Evolutionary conservation across 2,797 vertebrate species (phyloP).

Genomic region (Channa striata): DNA sequence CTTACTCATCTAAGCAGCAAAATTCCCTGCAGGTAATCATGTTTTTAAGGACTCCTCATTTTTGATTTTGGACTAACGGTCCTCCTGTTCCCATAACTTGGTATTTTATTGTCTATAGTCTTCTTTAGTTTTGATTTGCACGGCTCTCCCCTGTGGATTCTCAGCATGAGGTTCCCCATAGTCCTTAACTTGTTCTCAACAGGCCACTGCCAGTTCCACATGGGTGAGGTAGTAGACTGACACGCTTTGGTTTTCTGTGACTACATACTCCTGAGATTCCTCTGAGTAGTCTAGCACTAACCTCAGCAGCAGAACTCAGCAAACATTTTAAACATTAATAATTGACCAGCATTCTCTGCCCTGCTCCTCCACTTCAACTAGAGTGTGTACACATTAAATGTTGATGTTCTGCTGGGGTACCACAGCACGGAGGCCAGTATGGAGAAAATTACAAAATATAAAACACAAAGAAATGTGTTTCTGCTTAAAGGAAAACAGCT

Average conservation of each 20-base stretch:
- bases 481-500: no score
- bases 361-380: conserved; percentile 55
- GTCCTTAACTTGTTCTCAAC: conserved; percentile 22
- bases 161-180: conserved; percentile 12
- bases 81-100: conserved; percentile 35
- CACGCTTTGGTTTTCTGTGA: conserved; percentile 19
- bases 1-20: conserved; percentile 44
- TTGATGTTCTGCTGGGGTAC: conserved; percentile 63
- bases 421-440: conserved; percentile 42
- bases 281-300: conserved; percentile 51
- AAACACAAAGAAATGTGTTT: no score
- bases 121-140: conserved; percentile 16
- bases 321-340: conserved; percentile 85
- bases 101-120: conserved; percentile 16
- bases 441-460: conserved; percentile 3
- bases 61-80: not conserved
- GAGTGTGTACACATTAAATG: conserved; percentile 78
- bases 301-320: conserved; percentile 63
- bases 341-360: conserved; percentile 79
- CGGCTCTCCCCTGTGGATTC: conserved; percentile 4
- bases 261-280: conserved; percentile 35
- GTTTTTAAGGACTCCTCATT: conserved; percentile 59
- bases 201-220: conserved; percentile 4
- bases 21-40: conserved; percentile 55
- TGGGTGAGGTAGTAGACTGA: conserved; percentile 18